Base-by-base conservation (phyloP, 2,888 invertebrate species). In the Catocala fraxini region DNA sequence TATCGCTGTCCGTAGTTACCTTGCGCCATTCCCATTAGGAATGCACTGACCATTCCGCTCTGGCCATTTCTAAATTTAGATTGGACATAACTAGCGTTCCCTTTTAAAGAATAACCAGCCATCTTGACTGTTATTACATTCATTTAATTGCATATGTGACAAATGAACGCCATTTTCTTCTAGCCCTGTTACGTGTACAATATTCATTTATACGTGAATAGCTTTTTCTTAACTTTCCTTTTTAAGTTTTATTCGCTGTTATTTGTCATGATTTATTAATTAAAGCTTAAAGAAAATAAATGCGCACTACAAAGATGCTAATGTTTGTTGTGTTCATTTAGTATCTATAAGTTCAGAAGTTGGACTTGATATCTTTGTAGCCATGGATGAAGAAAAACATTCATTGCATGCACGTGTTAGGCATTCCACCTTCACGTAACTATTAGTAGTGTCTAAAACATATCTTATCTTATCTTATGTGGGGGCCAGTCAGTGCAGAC, bases 41-140 rank as follows among this genome's bases (percentile, higher is more conserved):
- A 84, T 84, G 85, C 73, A 76, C 75, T 60, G 75, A 70, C 80
- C 82, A 82, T 82, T 84, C 82, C 75, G 72, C 76, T 68, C 79
- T 60, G 58, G 79, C 83, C 80, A 80, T 84, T 89, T 88, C 90
- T 90, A 90, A 87, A 89, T 89, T 86, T 90, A 90, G 87, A 85
- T 77, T 74, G 80, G 75, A 85, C 84, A 86, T 83, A 87, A 83
- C 83, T 81, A 84, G 80, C 83, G 81, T 79, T 81, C 82, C 86
- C 88, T 87, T 90, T 87, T 88, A 88, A 81, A 89, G 85, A 86
- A 83, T 81, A 83, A 82, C 76, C 70, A 59, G 76, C 79, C 79
- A 79, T 83, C 76, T 79, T 73, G 72, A 79, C 82, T 75, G 79
- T 82, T 84, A 82, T 82, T 83, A 81, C 70, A 66, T 68, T 60